Evolutionary conservation across 2,113 vertebrate species (phyloP), one percentile per base, ranked within the genome.

Genomic region (Phylloscopus trochiloides): DNA sequence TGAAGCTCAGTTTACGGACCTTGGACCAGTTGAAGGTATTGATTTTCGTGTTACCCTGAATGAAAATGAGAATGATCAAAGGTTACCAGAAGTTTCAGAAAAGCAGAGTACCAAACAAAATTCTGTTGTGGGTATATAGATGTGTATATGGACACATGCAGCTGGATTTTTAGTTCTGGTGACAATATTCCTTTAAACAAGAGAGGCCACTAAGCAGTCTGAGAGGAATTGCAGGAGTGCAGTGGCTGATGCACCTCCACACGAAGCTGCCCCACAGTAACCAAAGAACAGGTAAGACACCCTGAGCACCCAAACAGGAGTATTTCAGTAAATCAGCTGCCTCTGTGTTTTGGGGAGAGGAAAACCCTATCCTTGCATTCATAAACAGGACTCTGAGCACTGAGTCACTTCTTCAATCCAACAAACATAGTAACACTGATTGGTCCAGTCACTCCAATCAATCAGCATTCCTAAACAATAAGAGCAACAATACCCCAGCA

Each of bases 21-120:
- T 99, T 99, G 34, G 99, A 99, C 99, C 99, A 99, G 85, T 99
- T 99, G 95, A 99, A 99, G 11, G 99, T 99, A 67, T 99, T 99
- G 87, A 99, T 99, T 96, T 99, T 99, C n/a, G 99, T 99, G 95
- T 97, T 98, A 47, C 99, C 99, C 99, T 99, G 70, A 72, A 96
- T 65, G 38, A 86, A 88, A 81, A 93, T 42, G 34, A 16, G 51
- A 92, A 86, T 4, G 32, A 47, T 61, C 61, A 58, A 11, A 62
- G 11, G n/a, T 4, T 26, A 55, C 45, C 36, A 84, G 6, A 61
- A 26, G 19, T 40, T 90, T 70, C 70, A 66, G 42, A 52, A 67
- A 22, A 80, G 48, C 32, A 71, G 12, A 80, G 42, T 11, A 68
- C 31, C 40, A 75, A 94, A 50, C 9, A 17, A 40, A 71, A 18